Percentiles rank a stretch among this genome's conserved stretches.
phyloP scores from a whole-genome alignment of 2,797 vertebrate species.

The Anguilla anguilla region DNA sequence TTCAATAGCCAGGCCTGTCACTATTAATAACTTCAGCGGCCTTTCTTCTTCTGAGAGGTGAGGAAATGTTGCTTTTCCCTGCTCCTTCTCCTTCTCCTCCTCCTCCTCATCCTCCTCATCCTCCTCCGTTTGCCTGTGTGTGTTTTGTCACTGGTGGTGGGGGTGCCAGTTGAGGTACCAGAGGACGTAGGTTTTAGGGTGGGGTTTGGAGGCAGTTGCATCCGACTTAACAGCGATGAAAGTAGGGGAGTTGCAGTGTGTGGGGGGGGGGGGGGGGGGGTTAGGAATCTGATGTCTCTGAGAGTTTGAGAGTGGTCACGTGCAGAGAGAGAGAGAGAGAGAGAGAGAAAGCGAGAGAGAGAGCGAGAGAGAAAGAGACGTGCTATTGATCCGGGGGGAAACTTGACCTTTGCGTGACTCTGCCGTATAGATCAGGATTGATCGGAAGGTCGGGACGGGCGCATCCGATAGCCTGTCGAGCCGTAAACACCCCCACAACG shows the following conservation, averaged over 20 bases:
- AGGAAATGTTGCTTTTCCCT: conserved; percentile 35
- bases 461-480: background rate
- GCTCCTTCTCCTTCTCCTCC: conserved; percentile 9
- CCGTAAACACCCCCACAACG: background rate
- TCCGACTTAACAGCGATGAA: conserved; percentile 41
- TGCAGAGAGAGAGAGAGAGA: background rate
- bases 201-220: background rate
- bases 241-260: conserved; percentile 45
- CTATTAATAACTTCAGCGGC: conserved; percentile 31
- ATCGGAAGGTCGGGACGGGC: background rate
- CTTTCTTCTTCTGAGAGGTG: conserved; percentile 39
- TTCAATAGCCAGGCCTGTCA: conserved; percentile 37
- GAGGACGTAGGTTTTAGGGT: background rate
- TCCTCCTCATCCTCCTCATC: conserved; percentile 48
- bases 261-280: too few relatives aligned
- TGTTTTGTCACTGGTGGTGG: too few relatives aligned
- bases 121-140: conserved; percentile 34
- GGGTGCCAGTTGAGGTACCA: background rate
- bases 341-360: background rate
- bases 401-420: conserved; percentile 14
- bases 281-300: background rate
- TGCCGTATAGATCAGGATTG: background rate
- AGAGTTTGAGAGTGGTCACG: too few relatives aligned
- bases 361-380: background rate
- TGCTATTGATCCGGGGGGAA: conserved; percentile 8